Base-by-base conservation (phyloP, 1,140 invertebrate species). In the Bombus picipes region DNA sequence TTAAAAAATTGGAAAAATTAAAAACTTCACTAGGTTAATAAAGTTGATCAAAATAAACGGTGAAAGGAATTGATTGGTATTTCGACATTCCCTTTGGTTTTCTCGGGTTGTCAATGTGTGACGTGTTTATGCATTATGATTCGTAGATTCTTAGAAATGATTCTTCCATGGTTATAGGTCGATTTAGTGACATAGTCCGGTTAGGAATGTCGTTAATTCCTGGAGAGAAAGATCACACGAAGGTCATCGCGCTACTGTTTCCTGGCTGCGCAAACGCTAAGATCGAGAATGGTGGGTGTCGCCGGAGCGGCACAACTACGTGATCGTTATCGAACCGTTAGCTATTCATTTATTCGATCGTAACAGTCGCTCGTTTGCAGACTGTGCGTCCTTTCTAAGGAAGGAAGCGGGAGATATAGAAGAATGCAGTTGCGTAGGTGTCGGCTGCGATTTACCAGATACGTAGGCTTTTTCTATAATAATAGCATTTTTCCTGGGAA, bases 201-300 rank as follows among this genome's bases (percentile, higher is more conserved):
- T 53, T 71, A 72, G 81, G 88, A 89, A 89, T 87, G 88, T 79
- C 71, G 80, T 87, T 86, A 87, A 83, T 86, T 89, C 85, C 37
- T 76, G 53, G 78, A 70, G 65, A 81, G 78, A 75, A n/a, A 75
- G 77, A 82, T 86, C 83, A 37, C 75, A 43, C 74, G 88, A 90
- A 89, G 89, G 89, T 89, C 77, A 86, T 71, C 85, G 88, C 28
- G 88, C 88, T 75, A 79, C 76, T 73, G 83, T 85, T 73, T 89
- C 84, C 81, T 75, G 86, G 47, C 73, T 71, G 34, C 59, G 62
- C 70, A n/a, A 66, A 22, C 62, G 47, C 57, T 47, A 78, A 70
- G 78, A 87, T 84, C 65, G 41, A 62, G 74, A 88, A 75, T 79
- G 73, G 70, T 83, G 43, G 68, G 73, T 75, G 73, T 75, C 43